Conservation (phyloP, 2,797 vertebrate species). For the Pseudopleuronectes americanus region DNA sequence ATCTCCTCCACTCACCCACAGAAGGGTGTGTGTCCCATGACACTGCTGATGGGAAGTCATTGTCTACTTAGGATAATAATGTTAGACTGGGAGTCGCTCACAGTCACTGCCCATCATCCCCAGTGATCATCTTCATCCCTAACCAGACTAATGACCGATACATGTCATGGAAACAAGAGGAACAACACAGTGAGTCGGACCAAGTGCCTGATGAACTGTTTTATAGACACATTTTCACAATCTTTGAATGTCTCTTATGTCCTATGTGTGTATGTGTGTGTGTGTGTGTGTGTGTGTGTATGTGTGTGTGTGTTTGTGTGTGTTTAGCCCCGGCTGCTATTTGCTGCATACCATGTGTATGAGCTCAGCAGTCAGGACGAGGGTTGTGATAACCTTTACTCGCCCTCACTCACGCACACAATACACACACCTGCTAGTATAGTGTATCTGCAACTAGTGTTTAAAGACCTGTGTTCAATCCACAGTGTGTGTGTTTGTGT, state of each 20-base stretch:
- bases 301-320: no score
- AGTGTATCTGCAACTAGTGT: background rate
- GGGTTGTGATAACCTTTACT: conserved; percentile 60
- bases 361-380: conserved; percentile 59
- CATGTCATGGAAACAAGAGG: background rate
- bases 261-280: conserved; percentile 10
- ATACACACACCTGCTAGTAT: conserved; percentile 36
- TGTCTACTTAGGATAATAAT: conserved; percentile 49
- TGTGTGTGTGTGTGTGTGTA: no score
- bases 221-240: no score
- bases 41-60: conserved; percentile 9
- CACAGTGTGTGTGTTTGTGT: no score
- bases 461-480: conserved; percentile 11
- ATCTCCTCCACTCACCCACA: background rate
- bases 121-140: conserved; percentile 44
- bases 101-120: conserved; percentile 40
- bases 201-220: no score
- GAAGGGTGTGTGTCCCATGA: background rate
- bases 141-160: conserved; percentile 52
- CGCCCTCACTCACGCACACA: conserved; percentile 14
- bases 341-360: conserved; percentile 55
- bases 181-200: no score
- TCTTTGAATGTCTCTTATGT: no score
- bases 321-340: conserved; percentile 33
- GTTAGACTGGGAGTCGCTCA: conserved; percentile 45